Evolutionary conservation across 2,113 vertebrate genomes (phyloP).

Genomic region (Megaceryle torquata): DNA sequence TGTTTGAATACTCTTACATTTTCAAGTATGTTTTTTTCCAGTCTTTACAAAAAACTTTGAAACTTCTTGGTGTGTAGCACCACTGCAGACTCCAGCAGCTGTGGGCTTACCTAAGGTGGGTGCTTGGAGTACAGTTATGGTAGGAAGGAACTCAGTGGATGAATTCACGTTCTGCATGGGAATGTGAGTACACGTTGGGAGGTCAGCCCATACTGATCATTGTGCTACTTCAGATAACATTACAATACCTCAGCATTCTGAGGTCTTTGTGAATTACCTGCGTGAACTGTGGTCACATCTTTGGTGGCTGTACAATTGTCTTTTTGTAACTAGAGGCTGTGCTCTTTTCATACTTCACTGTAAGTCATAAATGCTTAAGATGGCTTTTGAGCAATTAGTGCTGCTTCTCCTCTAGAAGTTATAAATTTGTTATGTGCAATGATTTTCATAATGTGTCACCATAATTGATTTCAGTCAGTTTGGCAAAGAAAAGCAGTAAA

Average conservation of each 20-base stretch:
- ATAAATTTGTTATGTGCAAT: slow-evolving; percentile 55
- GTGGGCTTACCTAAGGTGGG: not conserved
- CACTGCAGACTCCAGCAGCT: not conserved
- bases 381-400: slow-evolving; percentile 59
- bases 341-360: slow-evolving; percentile 10
- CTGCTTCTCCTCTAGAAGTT: slow-evolving; percentile 40
- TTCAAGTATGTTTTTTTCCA: not conserved
- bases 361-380: slow-evolving; percentile 55
- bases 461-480: slow-evolving; percentile 52
- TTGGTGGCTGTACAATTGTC: not conserved
- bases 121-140: not conserved
- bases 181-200: not conserved
- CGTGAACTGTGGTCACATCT: not conserved
- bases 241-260: not conserved
- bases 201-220: not conserved
- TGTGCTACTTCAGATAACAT: not conserved
- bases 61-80: not conserved
- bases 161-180: not conserved
- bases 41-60: not conserved
- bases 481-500: slow-evolving; percentile 31
- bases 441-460: slow-evolving; percentile 53
- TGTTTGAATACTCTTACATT: not conserved
- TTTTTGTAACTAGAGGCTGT: slow-evolving; percentile 1
- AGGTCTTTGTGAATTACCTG: not conserved
- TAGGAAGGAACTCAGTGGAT: not conserved